A percentile compares a stretch with the other conserved stretches of the same genome.
These are phyloP conservation scores for Prostheceraeus crozeri DNA, from an alignment of 2,888 invertebrate species.

Conservation along the genomic window DNA sequence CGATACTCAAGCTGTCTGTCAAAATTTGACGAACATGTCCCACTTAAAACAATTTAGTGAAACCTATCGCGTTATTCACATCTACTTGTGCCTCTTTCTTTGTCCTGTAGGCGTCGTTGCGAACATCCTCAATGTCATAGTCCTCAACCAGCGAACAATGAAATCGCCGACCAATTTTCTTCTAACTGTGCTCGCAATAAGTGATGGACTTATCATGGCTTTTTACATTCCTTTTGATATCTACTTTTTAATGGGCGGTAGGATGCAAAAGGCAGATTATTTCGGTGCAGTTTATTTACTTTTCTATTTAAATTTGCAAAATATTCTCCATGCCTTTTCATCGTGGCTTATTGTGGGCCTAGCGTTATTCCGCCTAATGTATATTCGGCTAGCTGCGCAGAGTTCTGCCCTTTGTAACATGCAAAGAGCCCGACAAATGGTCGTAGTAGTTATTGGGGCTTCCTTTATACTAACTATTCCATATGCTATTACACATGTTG, in stretches of 20 bases:
- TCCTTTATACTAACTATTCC: slow-evolving; percentile 28
- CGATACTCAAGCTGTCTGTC: too few species aligned
- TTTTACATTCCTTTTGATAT: slow-evolving; percentile 31
- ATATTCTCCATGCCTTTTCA: slow-evolving; percentile 33
- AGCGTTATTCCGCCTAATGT: slow-evolving; percentile 34
- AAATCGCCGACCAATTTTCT: slow-evolving; percentile 32
- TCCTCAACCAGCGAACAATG: slow-evolving; percentile 35
- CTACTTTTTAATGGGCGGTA: slow-evolving; percentile 28
- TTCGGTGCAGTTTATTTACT: slow-evolving; percentile 25
- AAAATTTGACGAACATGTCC: too few species aligned
- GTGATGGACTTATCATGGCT: slow-evolving; percentile 33
- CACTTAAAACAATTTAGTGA: not conserved
- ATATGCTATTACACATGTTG: slow-evolving; percentile 20
- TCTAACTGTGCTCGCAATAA: slow-evolving; percentile 33
- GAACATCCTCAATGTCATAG: slow-evolving; percentile 32
- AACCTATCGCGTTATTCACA: not conserved
- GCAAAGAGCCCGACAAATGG: slow-evolving; percentile 13
- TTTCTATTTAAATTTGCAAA: slow-evolving; percentile 22
- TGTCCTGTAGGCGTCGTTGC: slow-evolving; percentile 31
- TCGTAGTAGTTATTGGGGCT: not conserved
- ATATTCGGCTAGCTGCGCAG: slow-evolving; percentile 63
- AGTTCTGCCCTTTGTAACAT: slow-evolving; percentile 56
- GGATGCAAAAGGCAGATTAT: not conserved
- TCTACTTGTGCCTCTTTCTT: slow-evolving; percentile 13
- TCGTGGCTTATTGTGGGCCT: slow-evolving; percentile 33